Base-by-base conservation (phyloP, 2,113 vertebrate genomes). In the Melospiza melodia region DNA sequence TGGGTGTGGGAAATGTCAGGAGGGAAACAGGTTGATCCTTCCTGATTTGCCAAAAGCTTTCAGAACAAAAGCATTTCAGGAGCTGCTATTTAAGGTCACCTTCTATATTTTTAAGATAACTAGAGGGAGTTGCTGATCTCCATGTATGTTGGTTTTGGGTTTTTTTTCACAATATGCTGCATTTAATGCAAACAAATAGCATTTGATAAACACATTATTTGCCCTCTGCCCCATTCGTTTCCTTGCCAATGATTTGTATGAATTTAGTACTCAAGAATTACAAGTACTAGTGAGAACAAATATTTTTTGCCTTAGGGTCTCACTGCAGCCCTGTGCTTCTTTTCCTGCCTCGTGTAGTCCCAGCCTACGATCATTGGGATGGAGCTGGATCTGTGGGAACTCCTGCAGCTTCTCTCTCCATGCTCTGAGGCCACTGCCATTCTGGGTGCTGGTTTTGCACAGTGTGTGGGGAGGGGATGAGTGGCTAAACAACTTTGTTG, bases 381-480 rank as follows among this genome's bases (percentile, higher is more conserved):
- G 14, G 31, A 88, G 31, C 46, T 58, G 51, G 25, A 51, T 25
- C 43, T 24, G 10, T 31, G 52, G 58, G 59, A 80, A 25, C 10
- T 46, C 67, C 23, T 57, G 27, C 30, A 83, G 52, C 33, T 67
- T 84, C 25, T 54, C 10, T 58, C 24, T 67, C 39, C 2, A 0
- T 0, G 2, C 23, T 41, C 19, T 77, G 6, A 2, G 22, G 30
- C 37, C 5, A 0, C 11, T 76, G 66, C 18, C 2, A 1, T 68
- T 68, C 48, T 67, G 10, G 12, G n/a, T 44, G 5, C 37, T 82
- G 61, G 19, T 72, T 51, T 92, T 82, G 23, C 2, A 0, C 19
- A 5, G 15, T 13, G 30, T 1, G 0, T 77, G 61, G 33, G 20
- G 11, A 80, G 23, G 20, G 44, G 23, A 58, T 0, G 5, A 58